phyloP scores from a whole-genome alignment of 1,140 invertebrate species.

The Acyrthosiphon pisum region DNA sequence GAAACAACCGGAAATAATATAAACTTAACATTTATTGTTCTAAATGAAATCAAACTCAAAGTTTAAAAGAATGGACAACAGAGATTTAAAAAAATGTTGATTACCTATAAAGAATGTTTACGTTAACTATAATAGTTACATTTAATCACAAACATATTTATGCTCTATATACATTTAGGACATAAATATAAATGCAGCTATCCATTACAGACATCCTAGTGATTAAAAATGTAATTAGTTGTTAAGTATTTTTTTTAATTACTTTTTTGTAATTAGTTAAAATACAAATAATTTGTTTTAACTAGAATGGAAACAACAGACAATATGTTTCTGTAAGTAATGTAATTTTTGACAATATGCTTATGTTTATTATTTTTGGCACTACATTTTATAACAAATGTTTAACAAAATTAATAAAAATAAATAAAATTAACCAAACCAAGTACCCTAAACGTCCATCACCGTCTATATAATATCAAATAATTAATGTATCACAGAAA shows the following conservation, averaged over 20 bases:
- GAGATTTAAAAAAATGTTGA: background rate
- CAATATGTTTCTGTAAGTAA: background rate
- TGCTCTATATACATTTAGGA: slow-evolving; percentile 13
- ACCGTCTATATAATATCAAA: background rate
- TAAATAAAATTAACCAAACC: background rate
- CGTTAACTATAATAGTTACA: background rate
- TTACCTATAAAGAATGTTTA: background rate
- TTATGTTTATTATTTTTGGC: slow-evolving; percentile 13
- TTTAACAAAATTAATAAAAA: background rate
- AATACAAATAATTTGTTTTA: background rate
- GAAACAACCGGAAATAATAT: background rate
- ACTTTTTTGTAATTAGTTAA: background rate
- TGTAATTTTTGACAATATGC: background rate
- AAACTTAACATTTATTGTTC: background rate
- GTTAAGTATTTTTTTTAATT: background rate
- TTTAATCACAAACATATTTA: slow-evolving; percentile 17
- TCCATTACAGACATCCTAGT: background rate
- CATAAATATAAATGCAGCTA: background rate
- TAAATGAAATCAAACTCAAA: background rate
- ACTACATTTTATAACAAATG: background rate
- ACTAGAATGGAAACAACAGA: background rate
- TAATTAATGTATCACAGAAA: background rate
- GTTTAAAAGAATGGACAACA: background rate
- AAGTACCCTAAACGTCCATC: background rate
- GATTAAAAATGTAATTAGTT: background rate